phyloP scores from a whole-genome alignment of 2,113 vertebrate species.

The Hippoglossus stenolepis region DNA sequence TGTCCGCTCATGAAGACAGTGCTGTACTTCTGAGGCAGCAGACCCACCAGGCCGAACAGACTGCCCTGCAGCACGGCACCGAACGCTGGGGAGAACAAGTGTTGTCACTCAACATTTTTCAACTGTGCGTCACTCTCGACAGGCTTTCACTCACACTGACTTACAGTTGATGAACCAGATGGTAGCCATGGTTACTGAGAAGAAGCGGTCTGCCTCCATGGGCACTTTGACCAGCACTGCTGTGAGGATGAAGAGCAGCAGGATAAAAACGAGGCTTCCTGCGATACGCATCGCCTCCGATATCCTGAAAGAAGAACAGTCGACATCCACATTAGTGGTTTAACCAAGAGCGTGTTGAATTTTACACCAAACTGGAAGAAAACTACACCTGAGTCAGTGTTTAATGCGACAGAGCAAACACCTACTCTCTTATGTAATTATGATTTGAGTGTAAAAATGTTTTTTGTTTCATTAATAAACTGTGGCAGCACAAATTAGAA shows the following conservation, averaged over 20 bases:
- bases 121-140: background rate
- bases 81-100: constrained; percentile 77
- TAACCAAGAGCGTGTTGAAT: no score
- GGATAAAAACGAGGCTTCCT: constrained; percentile 85
- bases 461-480: no score
- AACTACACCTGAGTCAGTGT: no score
- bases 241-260: constrained; percentile 87
- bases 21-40: constrained; percentile 87
- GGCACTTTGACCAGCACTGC: constrained; percentile 85
- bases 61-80: constrained; percentile 89
- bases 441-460: no score
- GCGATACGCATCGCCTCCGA: constrained; percentile 84
- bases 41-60: constrained; percentile 88
- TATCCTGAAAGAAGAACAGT: constrained; percentile 75
- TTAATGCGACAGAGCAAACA: no score
- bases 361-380: no score
- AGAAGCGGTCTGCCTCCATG: constrained; percentile 82
- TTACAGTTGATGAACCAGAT: constrained; percentile 95
- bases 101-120: background rate
- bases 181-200: constrained; percentile 88
- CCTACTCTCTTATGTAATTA: no score
- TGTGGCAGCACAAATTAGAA: no score
- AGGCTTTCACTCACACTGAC: constrained; percentile 6
- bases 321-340: no score
- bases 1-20: constrained; percentile 90